Evolutionary conservation across 2,888 invertebrate species (phyloP).

Genomic region (Agrotis exclamationis): DNA sequence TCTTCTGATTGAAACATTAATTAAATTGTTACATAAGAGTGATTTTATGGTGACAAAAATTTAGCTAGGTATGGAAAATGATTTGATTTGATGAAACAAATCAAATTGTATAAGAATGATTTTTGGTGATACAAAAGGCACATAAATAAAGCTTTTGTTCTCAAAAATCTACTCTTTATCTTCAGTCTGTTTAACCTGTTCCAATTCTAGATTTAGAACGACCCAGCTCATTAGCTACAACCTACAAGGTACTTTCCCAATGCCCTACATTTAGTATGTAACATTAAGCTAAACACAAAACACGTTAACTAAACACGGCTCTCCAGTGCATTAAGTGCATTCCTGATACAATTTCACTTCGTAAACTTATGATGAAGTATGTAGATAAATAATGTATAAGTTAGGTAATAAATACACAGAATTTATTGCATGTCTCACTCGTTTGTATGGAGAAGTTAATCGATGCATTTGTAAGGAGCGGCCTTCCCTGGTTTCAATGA

Average conservation of each 20-base stretch:
- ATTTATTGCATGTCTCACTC: conserved; percentile 62
- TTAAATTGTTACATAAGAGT: too few relatives aligned
- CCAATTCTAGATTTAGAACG: neutral
- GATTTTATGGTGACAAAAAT: too few relatives aligned
- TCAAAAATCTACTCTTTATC: too few relatives aligned
- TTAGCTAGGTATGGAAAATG: too few relatives aligned
- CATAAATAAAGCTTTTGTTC: too few relatives aligned
- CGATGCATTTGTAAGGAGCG: conserved; percentile 36
- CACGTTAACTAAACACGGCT: conserved; percentile 24
- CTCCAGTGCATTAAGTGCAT: conserved; percentile 4
- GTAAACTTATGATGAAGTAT: conserved; percentile 60
- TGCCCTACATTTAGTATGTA: neutral
- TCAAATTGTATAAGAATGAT: too few relatives aligned
- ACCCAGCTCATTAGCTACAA: conserved; percentile 1
- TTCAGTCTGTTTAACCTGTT: neutral
- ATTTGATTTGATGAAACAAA: too few relatives aligned
- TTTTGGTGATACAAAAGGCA: too few relatives aligned
- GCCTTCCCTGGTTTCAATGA: conserved; percentile 22
- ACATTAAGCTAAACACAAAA: conserved; percentile 14
- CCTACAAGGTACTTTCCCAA: conserved; percentile 5
- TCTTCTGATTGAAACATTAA: neutral
- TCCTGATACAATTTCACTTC: conserved; percentile 57
- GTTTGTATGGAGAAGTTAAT: conserved; percentile 47
- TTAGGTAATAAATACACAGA: conserved; percentile 62
- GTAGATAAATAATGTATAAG: conserved; percentile 63